Percentiles rank a stretch among this genome's conserved stretches.
Evolutionary conservation across 92 coral and sea anemone genomes (phyloP).

Genomic region (Pocillopora grandis): DNA sequence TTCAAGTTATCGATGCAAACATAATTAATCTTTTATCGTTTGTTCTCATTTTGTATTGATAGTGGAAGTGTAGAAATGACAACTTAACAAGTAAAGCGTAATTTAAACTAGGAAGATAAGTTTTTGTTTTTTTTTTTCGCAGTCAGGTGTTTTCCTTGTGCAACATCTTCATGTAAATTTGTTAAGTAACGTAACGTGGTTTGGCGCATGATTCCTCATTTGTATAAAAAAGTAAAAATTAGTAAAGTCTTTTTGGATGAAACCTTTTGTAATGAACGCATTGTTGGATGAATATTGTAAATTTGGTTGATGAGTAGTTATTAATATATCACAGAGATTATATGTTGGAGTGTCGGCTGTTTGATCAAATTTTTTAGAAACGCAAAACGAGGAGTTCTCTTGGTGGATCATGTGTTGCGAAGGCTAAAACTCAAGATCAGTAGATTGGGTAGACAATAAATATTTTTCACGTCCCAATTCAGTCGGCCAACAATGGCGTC

Average conservation of each 20-base stretch:
- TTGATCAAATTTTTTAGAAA: background rate
- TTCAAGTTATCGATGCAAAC: background rate
- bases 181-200: background rate
- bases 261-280: background rate
- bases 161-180: conserved; percentile 5
- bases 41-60: no score
- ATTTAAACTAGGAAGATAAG: background rate
- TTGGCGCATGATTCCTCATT: background rate
- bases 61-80: no score
- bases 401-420: no score
- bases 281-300: conserved; percentile 1
- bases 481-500: no score
- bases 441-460: no score
- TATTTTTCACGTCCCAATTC: no score
- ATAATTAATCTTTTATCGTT: no score
- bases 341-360: background rate
- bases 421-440: no score
- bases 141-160: background rate
- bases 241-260: background rate
- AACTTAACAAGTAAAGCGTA: background rate
- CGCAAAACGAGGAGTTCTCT: no score
- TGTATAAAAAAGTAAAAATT: conserved; percentile 1
- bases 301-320: conserved; percentile 15
- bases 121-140: background rate
- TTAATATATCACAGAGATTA: background rate